Conservation (phyloP, 2,888 invertebrate species). For the Tipula helvola region DNA sequence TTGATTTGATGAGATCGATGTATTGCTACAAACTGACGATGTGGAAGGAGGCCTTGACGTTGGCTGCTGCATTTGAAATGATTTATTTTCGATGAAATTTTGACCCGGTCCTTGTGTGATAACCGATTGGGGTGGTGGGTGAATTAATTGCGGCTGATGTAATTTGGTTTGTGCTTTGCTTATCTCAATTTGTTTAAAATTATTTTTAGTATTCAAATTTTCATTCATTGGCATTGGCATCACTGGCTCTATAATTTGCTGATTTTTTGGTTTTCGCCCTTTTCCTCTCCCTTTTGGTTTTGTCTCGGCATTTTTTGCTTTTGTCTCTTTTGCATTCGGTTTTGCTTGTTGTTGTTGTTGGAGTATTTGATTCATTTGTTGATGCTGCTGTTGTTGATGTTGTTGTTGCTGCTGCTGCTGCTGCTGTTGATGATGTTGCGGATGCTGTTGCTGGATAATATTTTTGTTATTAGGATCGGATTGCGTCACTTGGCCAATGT, state of each 20-base stretch:
- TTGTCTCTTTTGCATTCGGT: background rate
- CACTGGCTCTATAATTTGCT: background rate
- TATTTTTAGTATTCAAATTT: background rate
- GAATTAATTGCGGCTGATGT: background rate
- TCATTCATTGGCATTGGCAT: background rate
- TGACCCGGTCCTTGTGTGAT: background rate
- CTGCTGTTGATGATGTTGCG: background rate
- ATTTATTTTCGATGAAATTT: background rate
- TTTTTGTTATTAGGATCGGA: constrained; percentile 11
- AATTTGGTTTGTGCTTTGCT: background rate
- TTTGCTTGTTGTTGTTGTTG: background rate
- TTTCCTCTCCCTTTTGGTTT: constrained; percentile 6
- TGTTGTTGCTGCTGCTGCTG: constrained; percentile 25
- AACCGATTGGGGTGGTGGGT: background rate
- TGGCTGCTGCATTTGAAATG: background rate
- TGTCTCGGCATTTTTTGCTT: background rate
- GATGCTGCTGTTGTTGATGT: background rate
- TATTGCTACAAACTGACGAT: constrained; percentile 12
- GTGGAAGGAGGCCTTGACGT: constrained; percentile 10
- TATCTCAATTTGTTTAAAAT: background rate
- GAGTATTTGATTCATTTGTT: constrained; percentile 11
- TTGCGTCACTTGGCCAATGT: constrained; percentile 26
- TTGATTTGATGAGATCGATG: constrained; percentile 13
- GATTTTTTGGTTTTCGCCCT: background rate
- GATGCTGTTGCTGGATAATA: constrained; percentile 16